phyloP scores from a whole-genome alignment of 2,113 vertebrate species.

The Gallinago jamesoni region DNA sequence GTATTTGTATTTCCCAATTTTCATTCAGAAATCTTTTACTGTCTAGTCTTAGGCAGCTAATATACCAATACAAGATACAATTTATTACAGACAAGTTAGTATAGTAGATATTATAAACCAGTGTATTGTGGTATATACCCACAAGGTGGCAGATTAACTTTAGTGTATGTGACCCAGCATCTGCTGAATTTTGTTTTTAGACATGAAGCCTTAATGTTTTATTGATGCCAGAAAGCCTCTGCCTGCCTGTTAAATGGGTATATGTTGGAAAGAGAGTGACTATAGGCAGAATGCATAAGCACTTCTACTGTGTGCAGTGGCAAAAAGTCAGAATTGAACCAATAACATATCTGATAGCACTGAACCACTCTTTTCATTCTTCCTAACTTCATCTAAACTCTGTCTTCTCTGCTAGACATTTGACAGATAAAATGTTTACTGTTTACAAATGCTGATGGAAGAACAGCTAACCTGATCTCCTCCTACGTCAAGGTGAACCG shows the following conservation, averaged over 20 bases:
- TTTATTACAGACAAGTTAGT: too few relatives aligned
- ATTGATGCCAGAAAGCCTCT: background rate
- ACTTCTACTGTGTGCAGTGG: background rate
- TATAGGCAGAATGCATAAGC: background rate
- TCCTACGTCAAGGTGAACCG: background rate
- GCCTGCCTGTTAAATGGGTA: background rate
- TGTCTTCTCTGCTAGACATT: background rate
- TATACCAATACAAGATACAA: background rate
- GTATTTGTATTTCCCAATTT: background rate
- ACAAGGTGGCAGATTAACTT: constrained; percentile 65
- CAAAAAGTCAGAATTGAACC: background rate
- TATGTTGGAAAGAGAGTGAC: background rate
- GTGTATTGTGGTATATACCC: background rate
- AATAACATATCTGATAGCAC: background rate
- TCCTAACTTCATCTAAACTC: background rate
- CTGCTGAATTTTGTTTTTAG: background rate
- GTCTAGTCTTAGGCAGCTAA: background rate
- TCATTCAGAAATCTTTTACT: background rate
- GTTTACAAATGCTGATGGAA: background rate
- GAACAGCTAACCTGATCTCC: background rate
- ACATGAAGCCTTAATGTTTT: background rate
- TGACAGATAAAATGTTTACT: background rate
- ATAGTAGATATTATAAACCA: background rate
- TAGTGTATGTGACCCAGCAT: background rate
- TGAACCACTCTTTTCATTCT: background rate